Percentiles rank a stretch among this genome's conserved stretches.
Evolutionary conservation across 2,797 vertebrate genomes (phyloP).

Genomic region (Caiman crocodilus): DNA sequence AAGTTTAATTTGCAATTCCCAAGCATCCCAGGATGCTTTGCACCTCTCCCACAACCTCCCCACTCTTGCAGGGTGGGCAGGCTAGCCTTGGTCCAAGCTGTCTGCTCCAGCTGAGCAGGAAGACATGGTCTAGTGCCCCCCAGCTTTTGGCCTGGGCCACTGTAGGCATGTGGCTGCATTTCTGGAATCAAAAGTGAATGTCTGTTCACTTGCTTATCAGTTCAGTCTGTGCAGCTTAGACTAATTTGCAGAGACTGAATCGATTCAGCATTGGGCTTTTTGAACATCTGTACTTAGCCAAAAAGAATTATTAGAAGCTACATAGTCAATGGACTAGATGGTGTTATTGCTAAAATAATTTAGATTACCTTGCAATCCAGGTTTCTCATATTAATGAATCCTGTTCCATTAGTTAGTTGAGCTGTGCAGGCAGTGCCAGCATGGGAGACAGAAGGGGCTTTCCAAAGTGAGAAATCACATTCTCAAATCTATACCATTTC

Average conservation of each 20-base stretch:
- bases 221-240: no score
- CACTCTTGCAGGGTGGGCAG: no score
- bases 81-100: no score
- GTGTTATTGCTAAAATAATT: neutral
- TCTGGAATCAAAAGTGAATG: no score
- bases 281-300: neutral
- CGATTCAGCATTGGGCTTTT: neutral
- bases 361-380: neutral
- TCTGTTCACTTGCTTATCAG: no score
- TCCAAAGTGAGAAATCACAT: neutral
- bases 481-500: neutral
- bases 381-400: neutral
- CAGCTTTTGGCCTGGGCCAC: no score
- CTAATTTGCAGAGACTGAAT: no score
- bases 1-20: no score
- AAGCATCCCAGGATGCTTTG: no score
- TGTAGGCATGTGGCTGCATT: no score
- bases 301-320: neutral
- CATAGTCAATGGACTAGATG: neutral
- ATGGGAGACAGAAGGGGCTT: neutral
- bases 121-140: no score
- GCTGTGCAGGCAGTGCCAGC: neutral
- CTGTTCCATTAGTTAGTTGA: neutral
- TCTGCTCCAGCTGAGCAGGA: neutral
- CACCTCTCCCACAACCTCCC: no score